Evolutionary conservation across 1,140 invertebrate genomes (phyloP), one percentile per base, ranked within the genome.

Genomic region (Thaumetopoea pityocampa): DNA sequence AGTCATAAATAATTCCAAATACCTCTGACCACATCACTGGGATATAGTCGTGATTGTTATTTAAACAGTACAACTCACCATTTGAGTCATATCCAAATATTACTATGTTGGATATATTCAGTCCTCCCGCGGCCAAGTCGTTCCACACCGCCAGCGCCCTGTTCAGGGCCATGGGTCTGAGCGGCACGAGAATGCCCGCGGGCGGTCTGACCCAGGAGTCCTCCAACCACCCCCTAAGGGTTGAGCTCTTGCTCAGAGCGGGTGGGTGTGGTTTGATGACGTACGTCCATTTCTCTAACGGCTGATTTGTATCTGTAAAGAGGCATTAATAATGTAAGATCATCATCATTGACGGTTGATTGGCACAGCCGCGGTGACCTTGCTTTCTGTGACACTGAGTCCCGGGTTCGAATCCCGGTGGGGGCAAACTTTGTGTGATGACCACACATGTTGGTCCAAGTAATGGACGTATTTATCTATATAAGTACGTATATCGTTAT

Each of bases 161-260:
- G 6, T 63, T 69, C 44, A 89, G 41, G 0, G 85, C 85, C 17
- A 77, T 67, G 0, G 78, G 73, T 46, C 46, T 67, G 56, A 54
- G 67, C 34, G 79, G 88, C 14, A 89, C 85, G 17, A 89, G 81
- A 18, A 88, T 69, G 0, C 87, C 88, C 5, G 87, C 63, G 0
- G 88, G 88, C 35, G 86, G 82, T 5, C 88, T 68, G 1, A 88
- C 74, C 60, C 88, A 89, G 0, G 85, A 70, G 74, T 89, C 88
- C 47, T 89, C 86, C 6, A 89, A 65, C 63, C 87, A 89, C 35
- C 76, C 72, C n/a, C 81, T 69, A 20, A 89, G 61, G 3, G 72
- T 70, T 0, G 65, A 53, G 10, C 60, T 63, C 37, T 67, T 70
- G 48, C 49, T 76, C 43, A 2, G 17, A 6, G 48, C 47, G 1